phyloP scores from a whole-genome alignment of 1,140 invertebrate species.

The Uloborus diversus region DNA sequence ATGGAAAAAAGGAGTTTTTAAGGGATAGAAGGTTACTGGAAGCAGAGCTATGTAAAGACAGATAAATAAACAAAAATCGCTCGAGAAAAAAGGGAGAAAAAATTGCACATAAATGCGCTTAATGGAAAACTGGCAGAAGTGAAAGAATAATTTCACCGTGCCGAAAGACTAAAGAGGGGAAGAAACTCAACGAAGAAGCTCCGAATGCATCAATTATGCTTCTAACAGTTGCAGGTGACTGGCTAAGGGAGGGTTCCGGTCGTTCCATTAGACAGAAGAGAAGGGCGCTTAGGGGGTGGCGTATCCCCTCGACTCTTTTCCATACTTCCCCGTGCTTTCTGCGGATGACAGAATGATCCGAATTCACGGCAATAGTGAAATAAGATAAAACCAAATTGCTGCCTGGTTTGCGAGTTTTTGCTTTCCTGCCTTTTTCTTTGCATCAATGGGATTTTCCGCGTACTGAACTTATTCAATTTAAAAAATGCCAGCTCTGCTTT shows the following conservation, averaged over 20 bases:
- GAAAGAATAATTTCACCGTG: conserved; percentile 54
- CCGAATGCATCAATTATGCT: conserved; percentile 52
- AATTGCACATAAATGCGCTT: conserved; percentile 41
- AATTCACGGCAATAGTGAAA: conserved; percentile 48
- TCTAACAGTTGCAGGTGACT: conserved; percentile 54
- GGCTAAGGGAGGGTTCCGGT: conserved; percentile 21
- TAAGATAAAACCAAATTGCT: conserved; percentile 53
- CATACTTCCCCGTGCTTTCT: conserved; percentile 10
- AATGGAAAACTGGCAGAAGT: conserved; percentile 37
- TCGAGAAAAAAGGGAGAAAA: neutral
- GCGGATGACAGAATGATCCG: conserved; percentile 41
- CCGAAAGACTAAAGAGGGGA: conserved; percentile 48
- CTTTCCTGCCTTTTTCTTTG: conserved; percentile 3
- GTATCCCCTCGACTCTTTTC: conserved; percentile 7
- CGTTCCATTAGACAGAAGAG: conserved; percentile 48
- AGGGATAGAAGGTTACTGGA: too few relatives aligned
- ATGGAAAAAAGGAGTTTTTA: conserved; percentile 5
- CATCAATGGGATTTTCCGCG: conserved; percentile 35
- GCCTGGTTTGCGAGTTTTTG: conserved; percentile 24
- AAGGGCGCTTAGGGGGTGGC: neutral
- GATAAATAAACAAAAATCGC: conserved; percentile 53
- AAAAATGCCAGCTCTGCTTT: too few relatives aligned
- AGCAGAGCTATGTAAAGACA: conserved; percentile 44
- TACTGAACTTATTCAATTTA: conserved; percentile 7
- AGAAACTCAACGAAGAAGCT: conserved; percentile 39